Base-by-base conservation (phyloP, 2,113 vertebrate species). In the Corynorhinus townsendii region DNA sequence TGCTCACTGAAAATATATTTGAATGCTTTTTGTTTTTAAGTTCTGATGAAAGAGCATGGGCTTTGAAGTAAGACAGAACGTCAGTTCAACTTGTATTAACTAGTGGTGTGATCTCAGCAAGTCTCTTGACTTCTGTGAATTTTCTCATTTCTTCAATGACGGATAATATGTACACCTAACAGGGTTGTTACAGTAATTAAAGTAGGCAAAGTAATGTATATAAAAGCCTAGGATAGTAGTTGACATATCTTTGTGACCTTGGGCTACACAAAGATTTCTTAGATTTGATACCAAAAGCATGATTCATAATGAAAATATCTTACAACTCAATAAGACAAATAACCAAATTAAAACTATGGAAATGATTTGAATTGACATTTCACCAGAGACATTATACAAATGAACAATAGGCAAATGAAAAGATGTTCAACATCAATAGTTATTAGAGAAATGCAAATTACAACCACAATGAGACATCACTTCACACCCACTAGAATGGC, bases 231-330 rank as follows among this genome's bases (percentile, higher is more conserved):
- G 38, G 45, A 64, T 68, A 86, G 81, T 43, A 77, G 73, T 47
- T 95, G 92, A 84, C 86, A 86, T 81, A 92, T 38, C 35, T 90
- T 89, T 5, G 2, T 86, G 81, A 93, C 35, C 20, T 87, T 93
- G 92, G 87, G 33, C 69, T 62, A 83, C 28, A 49, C 22, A 84
- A 91, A 96, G 81, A 92, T 95, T 97, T 86, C 94, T 94, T 89
- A 96, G 73, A 75, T 89, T 89, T 62, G 83, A 92, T 82, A 92
- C 85, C 71, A 75, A 95, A 93, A 92, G 47, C 59, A 87, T 93
- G 92, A 93, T 92, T 95, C 81, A 93, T 84, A 95, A 84, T 87
- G 86, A 94, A 97, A 95, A 75, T 86, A 45, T 93, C 84, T 95
- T 95, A 82, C 54, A 28, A 84, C 15, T 93, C n/a, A 86, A 8